Evolutionary conservation across 2,113 vertebrate genomes (phyloP).

Genomic region (Equus quagga): DNA sequence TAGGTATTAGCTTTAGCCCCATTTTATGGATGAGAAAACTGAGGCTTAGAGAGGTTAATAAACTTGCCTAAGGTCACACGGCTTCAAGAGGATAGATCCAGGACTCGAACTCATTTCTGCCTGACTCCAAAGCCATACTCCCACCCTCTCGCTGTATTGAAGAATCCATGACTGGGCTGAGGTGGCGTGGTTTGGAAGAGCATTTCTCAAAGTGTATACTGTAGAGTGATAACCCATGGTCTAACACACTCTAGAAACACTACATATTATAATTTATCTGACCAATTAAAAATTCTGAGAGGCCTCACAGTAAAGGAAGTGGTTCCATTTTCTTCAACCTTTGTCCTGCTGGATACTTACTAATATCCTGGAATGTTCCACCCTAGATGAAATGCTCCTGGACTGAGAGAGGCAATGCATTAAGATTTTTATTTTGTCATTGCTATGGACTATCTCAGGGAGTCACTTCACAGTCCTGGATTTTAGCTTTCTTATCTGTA

Average conservation of each 20-base stretch:
- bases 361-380: not conserved
- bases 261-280: not conserved
- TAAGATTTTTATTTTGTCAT: not conserved
- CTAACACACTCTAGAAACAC: not conserved
- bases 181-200: not conserved
- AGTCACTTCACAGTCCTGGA: not conserved
- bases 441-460: not conserved
- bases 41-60: not conserved
- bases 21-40: not conserved
- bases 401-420: not conserved
- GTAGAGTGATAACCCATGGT: not conserved
- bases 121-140: not conserved
- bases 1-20: not conserved
- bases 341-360: not conserved
- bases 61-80: not conserved
- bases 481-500: not conserved
- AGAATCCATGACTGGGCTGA: not conserved
- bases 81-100: not conserved
- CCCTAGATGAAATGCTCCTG: not conserved
- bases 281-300: not conserved
- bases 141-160: not conserved
- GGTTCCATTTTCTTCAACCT: not conserved
- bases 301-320: not conserved
- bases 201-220: not conserved
- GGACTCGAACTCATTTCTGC: not conserved